These are phyloP conservation scores for Caranx melampygus DNA, from an alignment of 2,113 vertebrate species.

Conservation along the genomic window DNA sequence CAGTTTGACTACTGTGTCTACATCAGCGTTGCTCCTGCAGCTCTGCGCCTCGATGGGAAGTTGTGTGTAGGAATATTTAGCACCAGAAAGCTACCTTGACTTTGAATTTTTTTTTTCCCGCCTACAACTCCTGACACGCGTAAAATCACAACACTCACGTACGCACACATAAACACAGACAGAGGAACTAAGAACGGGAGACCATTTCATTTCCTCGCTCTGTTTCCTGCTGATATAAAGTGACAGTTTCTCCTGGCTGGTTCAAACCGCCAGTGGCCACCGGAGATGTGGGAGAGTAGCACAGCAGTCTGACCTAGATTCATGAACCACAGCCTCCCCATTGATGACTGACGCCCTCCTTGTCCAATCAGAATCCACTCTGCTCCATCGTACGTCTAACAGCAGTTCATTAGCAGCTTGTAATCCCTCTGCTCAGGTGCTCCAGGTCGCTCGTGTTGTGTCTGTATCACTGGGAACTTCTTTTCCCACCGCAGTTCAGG, in stretches of 20 bases:
- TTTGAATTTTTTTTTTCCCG: slow-evolving; percentile 20
- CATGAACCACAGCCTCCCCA: slow-evolving; percentile 9
- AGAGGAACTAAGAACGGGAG: slow-evolving; percentile 49
- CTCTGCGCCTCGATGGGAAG: slow-evolving; percentile 37
- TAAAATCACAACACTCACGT: slow-evolving; percentile 48
- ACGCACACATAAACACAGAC: slow-evolving; percentile 48
- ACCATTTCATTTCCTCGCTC: slow-evolving; percentile 54
- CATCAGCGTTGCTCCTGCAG: slow-evolving; percentile 37
- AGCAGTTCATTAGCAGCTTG: slow-evolving; percentile 47
- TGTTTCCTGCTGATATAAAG: slow-evolving; percentile 72
- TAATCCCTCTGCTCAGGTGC: slow-evolving; percentile 43
- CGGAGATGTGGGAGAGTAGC: slow-evolving; percentile 60
- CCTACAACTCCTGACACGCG: slow-evolving; percentile 14
- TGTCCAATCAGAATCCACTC: slow-evolving; percentile 59
- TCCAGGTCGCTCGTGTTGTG: slow-evolving; percentile 23
- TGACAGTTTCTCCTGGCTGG: slow-evolving; percentile 70
- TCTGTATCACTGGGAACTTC: slow-evolving; percentile 20
- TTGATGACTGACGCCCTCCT: slow-evolving; percentile 49
- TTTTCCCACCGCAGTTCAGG: neutral
- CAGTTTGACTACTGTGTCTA: slow-evolving; percentile 37
- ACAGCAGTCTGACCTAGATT: slow-evolving; percentile 76
- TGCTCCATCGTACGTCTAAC: slow-evolving; percentile 4
- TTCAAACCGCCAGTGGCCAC: slow-evolving; percentile 68
- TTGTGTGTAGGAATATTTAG: slow-evolving; percentile 60
- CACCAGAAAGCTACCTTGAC: slow-evolving; percentile 66